These are phyloP conservation scores for Drosophila demipolita DNA, from an alignment of 2,888 invertebrate genomes.

Conservation along the genomic window DNA sequence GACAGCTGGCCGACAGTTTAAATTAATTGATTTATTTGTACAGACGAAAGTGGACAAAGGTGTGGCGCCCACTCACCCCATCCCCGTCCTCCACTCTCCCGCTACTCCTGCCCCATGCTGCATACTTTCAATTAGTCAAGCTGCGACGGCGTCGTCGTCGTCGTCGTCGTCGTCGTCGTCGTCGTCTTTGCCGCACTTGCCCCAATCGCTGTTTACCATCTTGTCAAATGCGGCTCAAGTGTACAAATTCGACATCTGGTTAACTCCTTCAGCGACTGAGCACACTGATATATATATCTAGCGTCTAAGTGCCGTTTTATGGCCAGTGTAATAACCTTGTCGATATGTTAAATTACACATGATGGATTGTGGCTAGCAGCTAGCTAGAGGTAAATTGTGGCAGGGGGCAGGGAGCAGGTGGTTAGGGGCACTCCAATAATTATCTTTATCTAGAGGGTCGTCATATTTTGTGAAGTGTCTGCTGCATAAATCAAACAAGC, in stretches of 20 bases:
- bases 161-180: too few species aligned
- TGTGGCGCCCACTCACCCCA: constrained; percentile 31
- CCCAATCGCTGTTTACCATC: constrained; percentile 65
- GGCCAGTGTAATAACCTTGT: constrained; percentile 67
- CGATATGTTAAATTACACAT: constrained; percentile 64
- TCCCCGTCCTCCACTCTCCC: background rate
- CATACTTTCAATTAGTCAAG: constrained; percentile 57
- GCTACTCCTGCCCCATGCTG: background rate
- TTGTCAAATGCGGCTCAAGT: constrained; percentile 56
- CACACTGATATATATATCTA: constrained; percentile 12
- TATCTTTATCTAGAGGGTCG: constrained; percentile 36
- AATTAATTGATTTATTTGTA: constrained; percentile 82
- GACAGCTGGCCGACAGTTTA: constrained; percentile 83
- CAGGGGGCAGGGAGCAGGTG: background rate
- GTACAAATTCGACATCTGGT: constrained; percentile 21
- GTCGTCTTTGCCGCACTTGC: constrained; percentile 25
- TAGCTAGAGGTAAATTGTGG: background rate
- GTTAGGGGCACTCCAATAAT: constrained; percentile 30
- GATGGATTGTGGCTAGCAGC: constrained; percentile 52
- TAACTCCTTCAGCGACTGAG: background rate
- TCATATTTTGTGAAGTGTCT: constrained; percentile 15
- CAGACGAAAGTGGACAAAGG: constrained; percentile 50
- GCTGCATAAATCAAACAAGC: constrained; percentile 66
- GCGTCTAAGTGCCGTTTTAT: constrained; percentile 56
- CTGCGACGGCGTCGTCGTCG: constrained; percentile 13